A percentile compares a stretch with the other conserved stretches of the same genome.
Conservation (phyloP, 2,797 vertebrate species). For the Sparidentex hasta region DNA sequence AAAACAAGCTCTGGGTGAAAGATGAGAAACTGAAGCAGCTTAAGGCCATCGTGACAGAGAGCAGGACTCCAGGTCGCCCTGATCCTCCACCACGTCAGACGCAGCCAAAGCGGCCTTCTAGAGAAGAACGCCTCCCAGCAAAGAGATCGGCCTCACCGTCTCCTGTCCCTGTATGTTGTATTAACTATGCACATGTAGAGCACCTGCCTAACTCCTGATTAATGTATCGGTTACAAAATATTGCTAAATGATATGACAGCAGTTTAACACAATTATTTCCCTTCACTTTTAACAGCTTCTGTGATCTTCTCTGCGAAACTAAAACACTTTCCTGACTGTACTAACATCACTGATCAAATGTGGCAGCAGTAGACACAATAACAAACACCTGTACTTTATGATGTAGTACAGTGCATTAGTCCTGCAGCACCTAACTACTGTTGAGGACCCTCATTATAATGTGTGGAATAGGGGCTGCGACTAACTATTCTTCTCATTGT, state of each 20-base stretch:
- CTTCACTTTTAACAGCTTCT: too few species aligned
- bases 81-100: slow-evolving; percentile 76
- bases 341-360: not conserved
- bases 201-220: not conserved
- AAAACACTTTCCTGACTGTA: too few species aligned
- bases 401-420: not conserved
- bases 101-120: slow-evolving; percentile 75
- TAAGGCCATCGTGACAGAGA: slow-evolving; percentile 95
- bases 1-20: slow-evolving; percentile 99
- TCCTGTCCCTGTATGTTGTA: slow-evolving; percentile 86
- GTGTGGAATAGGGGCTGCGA: not conserved
- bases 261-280: too few species aligned
- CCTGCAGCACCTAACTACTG: not conserved
- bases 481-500: not conserved
- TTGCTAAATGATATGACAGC: too few species aligned
- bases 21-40: slow-evolving; percentile 98
- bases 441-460: not conserved
- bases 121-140: slow-evolving; percentile 63
- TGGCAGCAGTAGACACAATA: not conserved
- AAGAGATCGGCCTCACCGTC: slow-evolving; percentile 83
- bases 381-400: not conserved
- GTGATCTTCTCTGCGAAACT: too few species aligned
- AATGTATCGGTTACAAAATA: not conserved
- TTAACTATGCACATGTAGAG: slow-evolving; percentile 11
- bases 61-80: slow-evolving; percentile 74